A percentile compares a stretch with the other conserved stretches of the same genome.
These are phyloP conservation scores for Papilio polytes DNA, from an alignment of 1,140 invertebrate species.

Conservation along the genomic window DNA sequence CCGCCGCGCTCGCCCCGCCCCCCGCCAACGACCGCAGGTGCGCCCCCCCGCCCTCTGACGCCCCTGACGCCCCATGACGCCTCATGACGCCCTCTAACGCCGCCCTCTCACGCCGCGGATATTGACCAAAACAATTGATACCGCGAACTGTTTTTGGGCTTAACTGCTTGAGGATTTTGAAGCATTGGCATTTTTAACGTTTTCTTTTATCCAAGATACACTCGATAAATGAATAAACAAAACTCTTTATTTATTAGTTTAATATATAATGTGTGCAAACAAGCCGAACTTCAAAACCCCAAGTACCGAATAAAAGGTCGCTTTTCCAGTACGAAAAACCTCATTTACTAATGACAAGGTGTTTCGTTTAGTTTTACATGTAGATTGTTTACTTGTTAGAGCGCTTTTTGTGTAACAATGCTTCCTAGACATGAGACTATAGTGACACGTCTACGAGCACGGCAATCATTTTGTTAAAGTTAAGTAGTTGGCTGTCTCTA, in stretches of 20 bases:
- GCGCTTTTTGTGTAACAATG: conserved; percentile 3
- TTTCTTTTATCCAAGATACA: neutral
- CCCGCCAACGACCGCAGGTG: conserved; percentile 84
- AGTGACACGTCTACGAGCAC: conserved; percentile 3
- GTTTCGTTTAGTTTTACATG: neutral
- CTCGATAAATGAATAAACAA: neutral
- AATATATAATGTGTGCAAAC: neutral
- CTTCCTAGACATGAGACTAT: neutral
- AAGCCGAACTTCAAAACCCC: neutral
- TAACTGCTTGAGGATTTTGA: neutral
- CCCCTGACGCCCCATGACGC: neutral
- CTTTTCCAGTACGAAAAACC: neutral
- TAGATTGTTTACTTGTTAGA: conserved; percentile 4
- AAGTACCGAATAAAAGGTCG: neutral
- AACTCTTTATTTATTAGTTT: neutral
- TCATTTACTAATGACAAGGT: neutral
- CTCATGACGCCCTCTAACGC: too few species aligned
- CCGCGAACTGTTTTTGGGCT: conserved; percentile 10
- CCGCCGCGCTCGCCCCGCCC: conserved; percentile 90
- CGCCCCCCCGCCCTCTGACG: conserved; percentile 43
- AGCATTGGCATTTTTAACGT: neutral
- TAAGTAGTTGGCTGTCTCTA: neutral
- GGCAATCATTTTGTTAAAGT: neutral
- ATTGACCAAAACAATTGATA: neutral
- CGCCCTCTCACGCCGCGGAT: conserved; percentile 2